phyloP scores from a whole-genome alignment of 2,113 vertebrate species.

The Reinhardtius hippoglossoides region DNA sequence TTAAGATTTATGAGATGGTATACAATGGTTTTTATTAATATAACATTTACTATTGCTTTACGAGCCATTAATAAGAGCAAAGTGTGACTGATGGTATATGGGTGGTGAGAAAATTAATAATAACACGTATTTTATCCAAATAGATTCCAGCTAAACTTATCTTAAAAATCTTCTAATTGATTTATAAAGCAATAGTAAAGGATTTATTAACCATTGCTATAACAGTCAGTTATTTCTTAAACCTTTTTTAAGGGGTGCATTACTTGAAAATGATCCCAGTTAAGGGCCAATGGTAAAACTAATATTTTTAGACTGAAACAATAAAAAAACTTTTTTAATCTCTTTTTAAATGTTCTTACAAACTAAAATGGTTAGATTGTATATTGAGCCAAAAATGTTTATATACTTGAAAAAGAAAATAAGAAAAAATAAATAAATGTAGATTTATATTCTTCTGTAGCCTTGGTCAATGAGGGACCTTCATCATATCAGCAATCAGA shows the following conservation, averaged over 20 bases:
- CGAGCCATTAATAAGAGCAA: neutral
- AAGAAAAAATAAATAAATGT: neutral
- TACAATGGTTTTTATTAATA: neutral
- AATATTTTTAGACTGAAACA: slow-evolving; percentile 24
- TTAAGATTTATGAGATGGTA: neutral
- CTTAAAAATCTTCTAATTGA: no score
- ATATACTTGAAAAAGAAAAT: neutral
- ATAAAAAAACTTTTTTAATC: neutral
- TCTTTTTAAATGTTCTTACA: neutral
- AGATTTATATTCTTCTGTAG: neutral
- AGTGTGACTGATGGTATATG: neutral
- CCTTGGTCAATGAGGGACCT: no score
- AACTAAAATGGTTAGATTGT: neutral
- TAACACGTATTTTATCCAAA: no score
- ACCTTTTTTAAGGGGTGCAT: neutral
- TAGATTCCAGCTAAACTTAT: no score
- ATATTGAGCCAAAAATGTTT: neutral
- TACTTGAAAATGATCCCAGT: neutral
- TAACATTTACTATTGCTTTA: neutral
- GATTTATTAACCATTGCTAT: no score
- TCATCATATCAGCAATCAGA: neutral
- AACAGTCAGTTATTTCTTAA: neutral
- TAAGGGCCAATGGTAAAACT: neutral
- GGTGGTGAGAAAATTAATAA: neutral
- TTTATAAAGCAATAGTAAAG: no score